Base-by-base conservation (phyloP, 2,113 vertebrate genomes). In the Prolemur simus region DNA sequence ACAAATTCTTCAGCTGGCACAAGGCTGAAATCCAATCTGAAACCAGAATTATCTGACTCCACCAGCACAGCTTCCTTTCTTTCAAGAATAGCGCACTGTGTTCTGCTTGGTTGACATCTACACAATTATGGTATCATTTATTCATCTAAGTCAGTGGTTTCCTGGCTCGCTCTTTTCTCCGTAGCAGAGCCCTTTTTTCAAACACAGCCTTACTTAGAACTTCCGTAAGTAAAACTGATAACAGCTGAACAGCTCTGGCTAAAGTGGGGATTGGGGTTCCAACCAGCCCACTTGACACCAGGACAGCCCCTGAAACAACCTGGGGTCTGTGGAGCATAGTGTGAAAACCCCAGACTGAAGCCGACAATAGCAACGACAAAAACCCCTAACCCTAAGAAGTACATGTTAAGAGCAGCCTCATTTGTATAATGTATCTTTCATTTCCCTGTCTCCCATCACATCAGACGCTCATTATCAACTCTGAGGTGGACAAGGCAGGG, bases 391-490 rank as follows among this genome's bases (percentile, higher is more conserved):
- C 56, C 52, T 7, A 47, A 78, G 78, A 39, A 37, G 68, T 27
- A 18, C 20, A 32, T 9, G 25, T 32, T 85, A 80, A 80, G 89
- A 77, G 45, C 45, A 81, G 76, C 18, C 76, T 96, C 85, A 25
- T 91, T 93, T 95, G 92, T 52, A 49, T 94, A 92, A 92, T 21
- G 56, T 64, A 73, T 85, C 94, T 93, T 86, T 87, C 66, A 3
- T 21, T 84, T 76, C 58, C 80, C 91, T 80, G 83, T 84, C 52
- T 83, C 86, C 42, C 83, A 80, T 89, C 80, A 87, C 74, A 92
- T 93, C 49, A 1, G 74, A 84, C 94, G 64, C 96, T 97, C 52
- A 71, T 98, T 93, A 97, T 96, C 87, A 42, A 18, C 95, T 93
- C 78, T 47, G 84, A 95, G 90, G 94, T 95, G 87, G 84, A 97